Evolutionary conservation across 2,113 vertebrate genomes (phyloP), one percentile per base, ranked within the genome.

Genomic region (Dromas ardeola): DNA sequence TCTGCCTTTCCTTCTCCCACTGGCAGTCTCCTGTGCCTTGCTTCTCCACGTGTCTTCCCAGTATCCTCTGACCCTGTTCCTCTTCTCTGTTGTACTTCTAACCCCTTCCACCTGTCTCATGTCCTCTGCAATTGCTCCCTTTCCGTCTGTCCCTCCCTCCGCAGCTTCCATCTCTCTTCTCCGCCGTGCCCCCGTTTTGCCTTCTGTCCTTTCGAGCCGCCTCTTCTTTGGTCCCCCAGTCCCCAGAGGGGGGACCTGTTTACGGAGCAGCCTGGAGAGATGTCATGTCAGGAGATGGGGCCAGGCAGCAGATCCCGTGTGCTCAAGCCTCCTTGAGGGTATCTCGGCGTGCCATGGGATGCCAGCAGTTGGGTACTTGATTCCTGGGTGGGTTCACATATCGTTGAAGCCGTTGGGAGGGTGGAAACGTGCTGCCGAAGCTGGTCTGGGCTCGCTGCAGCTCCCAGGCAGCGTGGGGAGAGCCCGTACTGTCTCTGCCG

Each of bases 341-440:
- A 2, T 22, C 56, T 36, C 0, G 0, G 15, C 1, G 1, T 29
- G 55, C 43, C 5, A 0, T 13, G 19, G 67, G 43, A 9, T 56
- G 61, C 72, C 66, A 32, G 0, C 11, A 3, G 36, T 19, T 21
- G 36, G 12, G 47, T 29, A 15, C 15, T 53, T 5, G 36, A 19
- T 79, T 66, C 30, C 63, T 1, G 2, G 0, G 38, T 66, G 65
- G 5, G 10, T 9, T 78, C n/a, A 10, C 0, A 1, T 26, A 7
- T 20, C 5, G 1, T 2, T 2, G n/a, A 17, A 53, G 63, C 38
- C 32, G 5, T 56, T n/a, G 0, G 6, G 71, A 34, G 38, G 14
- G 34, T 16, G n/a, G 12, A 32, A 7, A 38, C 0, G 4, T 21
- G 36, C 66, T 53, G 63, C 43, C 13, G 34, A 14, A 34, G 58